Evolutionary conservation across 2,113 vertebrate genomes (phyloP).

Genomic region (Stomatorhinus ivindoensis): DNA sequence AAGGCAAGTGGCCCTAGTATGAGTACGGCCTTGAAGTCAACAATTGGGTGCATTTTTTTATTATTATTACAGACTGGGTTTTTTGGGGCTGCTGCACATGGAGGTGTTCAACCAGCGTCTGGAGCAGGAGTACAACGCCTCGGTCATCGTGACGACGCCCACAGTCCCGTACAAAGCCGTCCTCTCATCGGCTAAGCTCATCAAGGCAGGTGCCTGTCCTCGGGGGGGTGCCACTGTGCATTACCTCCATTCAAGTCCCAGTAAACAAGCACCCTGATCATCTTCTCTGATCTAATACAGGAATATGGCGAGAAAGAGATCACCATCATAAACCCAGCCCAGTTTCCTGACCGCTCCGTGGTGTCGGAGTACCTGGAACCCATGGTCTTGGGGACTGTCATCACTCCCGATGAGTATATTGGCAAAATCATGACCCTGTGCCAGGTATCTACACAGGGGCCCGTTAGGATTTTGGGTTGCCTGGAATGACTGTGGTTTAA

Average conservation of each 20-base stretch:
- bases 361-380: slow-evolving; percentile 86
- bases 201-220: slow-evolving; percentile 66
- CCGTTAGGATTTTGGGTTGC: background rate
- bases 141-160: slow-evolving; percentile 85
- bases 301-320: slow-evolving; percentile 74
- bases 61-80: slow-evolving; percentile 70
- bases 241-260: background rate
- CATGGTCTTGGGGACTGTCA: slow-evolving; percentile 82
- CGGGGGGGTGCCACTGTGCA: background rate
- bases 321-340: slow-evolving; percentile 82
- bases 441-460: slow-evolving; percentile 61
- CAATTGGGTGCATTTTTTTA: background rate
- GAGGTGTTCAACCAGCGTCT: slow-evolving; percentile 96
- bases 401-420: slow-evolving; percentile 75
- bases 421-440: slow-evolving; percentile 85
- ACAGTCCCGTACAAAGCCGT: slow-evolving; percentile 91
- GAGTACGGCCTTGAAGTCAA: background rate
- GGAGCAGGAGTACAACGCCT: slow-evolving; percentile 91
- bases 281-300: slow-evolving; percentile 48
- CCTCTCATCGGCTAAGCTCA: slow-evolving; percentile 82
- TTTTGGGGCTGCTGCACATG: slow-evolving; percentile 93
- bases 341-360: slow-evolving; percentile 77
- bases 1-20: background rate
- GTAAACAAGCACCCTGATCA: background rate
- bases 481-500: background rate